Conservation (phyloP, 2,797 vertebrate species). For the Picus viridis region DNA sequence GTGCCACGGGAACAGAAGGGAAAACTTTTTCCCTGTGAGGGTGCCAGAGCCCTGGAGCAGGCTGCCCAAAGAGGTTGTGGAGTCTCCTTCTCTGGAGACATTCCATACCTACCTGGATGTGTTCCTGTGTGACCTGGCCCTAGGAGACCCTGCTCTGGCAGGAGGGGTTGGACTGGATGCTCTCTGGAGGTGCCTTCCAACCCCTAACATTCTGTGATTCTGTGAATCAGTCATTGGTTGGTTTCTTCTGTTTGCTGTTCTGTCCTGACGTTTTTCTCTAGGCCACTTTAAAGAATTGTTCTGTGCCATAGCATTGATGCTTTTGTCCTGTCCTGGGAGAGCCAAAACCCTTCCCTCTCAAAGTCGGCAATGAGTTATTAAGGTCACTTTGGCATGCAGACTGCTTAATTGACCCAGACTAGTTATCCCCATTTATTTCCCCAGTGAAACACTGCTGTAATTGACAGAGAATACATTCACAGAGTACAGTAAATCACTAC, state of each 20-base stretch:
- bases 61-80: too few species aligned
- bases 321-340: conserved; percentile 18
- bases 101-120: too few species aligned
- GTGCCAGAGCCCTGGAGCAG: too few species aligned
- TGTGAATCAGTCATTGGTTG: neutral
- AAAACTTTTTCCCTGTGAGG: too few species aligned
- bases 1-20: too few species aligned
- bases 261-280: neutral
- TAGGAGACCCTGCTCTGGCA: too few species aligned
- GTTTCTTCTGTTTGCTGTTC: neutral
- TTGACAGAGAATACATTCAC: conserved; percentile 37
- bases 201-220: too few species aligned
- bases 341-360: conserved; percentile 18
- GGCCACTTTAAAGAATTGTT: conserved; percentile 13
- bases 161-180: too few species aligned
- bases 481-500: conserved; percentile 29
- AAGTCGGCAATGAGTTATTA: conserved; percentile 45
- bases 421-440: conserved; percentile 45
- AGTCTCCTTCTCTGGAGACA: too few species aligned
- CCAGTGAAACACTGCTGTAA: conserved; percentile 31
- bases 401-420: conserved; percentile 48
- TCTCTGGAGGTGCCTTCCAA: too few species aligned
- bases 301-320: neutral
- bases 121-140: too few species aligned
- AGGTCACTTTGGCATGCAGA: conserved; percentile 39